Base-by-base conservation (phyloP, 2,888 invertebrate species). In the Stratiomys singularior region DNA sequence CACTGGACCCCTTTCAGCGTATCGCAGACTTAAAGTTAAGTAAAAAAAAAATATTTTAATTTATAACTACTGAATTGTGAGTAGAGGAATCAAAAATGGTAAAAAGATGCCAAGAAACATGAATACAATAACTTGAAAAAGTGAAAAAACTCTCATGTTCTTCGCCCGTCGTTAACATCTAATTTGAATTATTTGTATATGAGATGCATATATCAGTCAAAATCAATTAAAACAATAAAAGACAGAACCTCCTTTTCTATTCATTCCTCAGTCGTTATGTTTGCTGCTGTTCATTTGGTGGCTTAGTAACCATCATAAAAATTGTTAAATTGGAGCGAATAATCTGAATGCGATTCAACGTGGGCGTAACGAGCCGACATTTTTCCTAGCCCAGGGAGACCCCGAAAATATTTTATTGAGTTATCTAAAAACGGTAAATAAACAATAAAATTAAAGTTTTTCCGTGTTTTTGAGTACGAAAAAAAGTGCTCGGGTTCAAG, bases 281-380 rank as follows among this genome's bases (percentile, higher is more conserved):
- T 18, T 18, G 52, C 15, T 52, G 52, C 52, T 52, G 52, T 9
- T 37, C 37, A 37, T 37, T 52, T 52, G 52, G 52, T 18, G 18
- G 15, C n/a, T 52, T 18, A 15, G 18, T 18, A 5, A 4, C 7
- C 52, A 52, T 4, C 5, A 11, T 28, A 15, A 69, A 69, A 47
- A 47, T 23, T 23, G 15, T 4, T 47, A 69, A 69, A 69, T 69
- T 69, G 25, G 69, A 69, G 47, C 69, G 69, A 28, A 47, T 67
- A 44, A 67, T 69, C 30, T 47, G 37, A 44, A 69, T 69, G 37
- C 69, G 30, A 66, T 47, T 46, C 18, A n/a, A 25, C 25, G 69
- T 69, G 47, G 69, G 69, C 69, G 69, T 69, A 69, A 69, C 69
- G 28, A 46, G 37, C 25, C 27, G 27, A 69, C 69, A 69, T 46